phyloP scores from a whole-genome alignment of 2,888 invertebrate species.

The Temnothorax rugatulus region DNA sequence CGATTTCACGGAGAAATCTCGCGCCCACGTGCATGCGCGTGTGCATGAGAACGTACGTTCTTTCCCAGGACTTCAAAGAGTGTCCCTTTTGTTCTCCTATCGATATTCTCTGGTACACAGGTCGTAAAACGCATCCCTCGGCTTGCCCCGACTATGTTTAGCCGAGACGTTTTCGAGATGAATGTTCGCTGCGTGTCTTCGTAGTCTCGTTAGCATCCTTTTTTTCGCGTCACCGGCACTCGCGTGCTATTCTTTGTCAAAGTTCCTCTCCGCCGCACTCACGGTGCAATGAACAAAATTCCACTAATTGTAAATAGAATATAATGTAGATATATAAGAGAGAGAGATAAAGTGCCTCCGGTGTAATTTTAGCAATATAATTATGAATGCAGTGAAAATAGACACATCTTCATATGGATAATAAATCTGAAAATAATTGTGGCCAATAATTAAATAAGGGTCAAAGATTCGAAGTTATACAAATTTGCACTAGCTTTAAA shows the following conservation, averaged over 20 bases:
- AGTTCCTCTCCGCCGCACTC: neutral
- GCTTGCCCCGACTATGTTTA: conserved; percentile 79
- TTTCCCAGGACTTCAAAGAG: conserved; percentile 54
- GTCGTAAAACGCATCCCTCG: conserved; percentile 75
- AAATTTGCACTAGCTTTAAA: neutral
- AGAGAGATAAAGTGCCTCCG: neutral
- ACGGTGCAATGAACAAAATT: conserved; percentile 32
- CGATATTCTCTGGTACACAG: conserved; percentile 58
- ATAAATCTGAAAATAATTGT: neutral
- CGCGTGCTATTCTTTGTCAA: conserved; percentile 71
- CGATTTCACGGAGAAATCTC: conserved; percentile 5
- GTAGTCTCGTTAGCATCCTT: conserved; percentile 69
- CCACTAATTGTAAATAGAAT: conserved; percentile 17
- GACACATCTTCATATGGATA: neutral
- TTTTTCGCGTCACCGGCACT: conserved; percentile 72
- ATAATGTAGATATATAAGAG: neutral
- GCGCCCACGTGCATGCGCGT: too few species aligned
- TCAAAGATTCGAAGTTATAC: neutral
- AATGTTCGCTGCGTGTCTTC: conserved; percentile 74
- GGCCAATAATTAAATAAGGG: neutral
- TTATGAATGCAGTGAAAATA: neutral
- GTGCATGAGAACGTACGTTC: neutral
- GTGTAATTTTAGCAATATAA: neutral
- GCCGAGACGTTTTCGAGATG: conserved; percentile 80
- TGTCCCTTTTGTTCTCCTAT: conserved; percentile 63